Conservation (phyloP, 1,140 invertebrate genomes). For the Apis cerana region DNA sequence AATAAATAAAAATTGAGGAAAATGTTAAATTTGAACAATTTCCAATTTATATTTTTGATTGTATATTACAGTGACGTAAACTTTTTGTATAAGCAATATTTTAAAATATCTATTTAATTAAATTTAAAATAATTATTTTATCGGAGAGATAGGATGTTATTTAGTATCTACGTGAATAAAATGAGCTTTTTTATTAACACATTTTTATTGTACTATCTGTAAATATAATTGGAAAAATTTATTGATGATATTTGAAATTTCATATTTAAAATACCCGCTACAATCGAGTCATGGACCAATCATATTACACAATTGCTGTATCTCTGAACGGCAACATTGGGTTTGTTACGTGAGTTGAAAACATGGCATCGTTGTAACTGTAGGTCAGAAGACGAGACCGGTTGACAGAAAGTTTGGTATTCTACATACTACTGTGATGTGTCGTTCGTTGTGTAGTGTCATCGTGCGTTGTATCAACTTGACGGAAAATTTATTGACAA, state of each 20-base stretch:
- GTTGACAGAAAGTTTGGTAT: constrained; percentile 60
- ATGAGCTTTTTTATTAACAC: too few relatives aligned
- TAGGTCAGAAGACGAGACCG: constrained; percentile 42
- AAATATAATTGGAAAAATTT: background rate
- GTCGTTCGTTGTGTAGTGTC: constrained; percentile 53
- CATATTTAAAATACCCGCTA: constrained; percentile 17
- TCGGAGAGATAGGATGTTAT: too few relatives aligned
- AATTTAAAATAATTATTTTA: too few relatives aligned
- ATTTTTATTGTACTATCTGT: background rate
- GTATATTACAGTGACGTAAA: background rate
- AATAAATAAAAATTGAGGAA: background rate
- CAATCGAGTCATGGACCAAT: background rate
- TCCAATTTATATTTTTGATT: background rate
- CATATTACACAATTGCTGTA: background rate
- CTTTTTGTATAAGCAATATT: background rate
- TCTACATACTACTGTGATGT: constrained; percentile 56
- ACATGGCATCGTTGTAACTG: constrained; percentile 54
- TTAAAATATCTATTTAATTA: too few relatives aligned
- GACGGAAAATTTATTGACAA: constrained; percentile 29
- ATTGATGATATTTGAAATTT: background rate
- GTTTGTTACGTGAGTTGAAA: background rate
- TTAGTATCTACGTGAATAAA: background rate
- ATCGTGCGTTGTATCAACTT: constrained; percentile 43
- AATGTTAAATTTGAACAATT: background rate
- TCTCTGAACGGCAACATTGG: constrained; percentile 45